A percentile compares a stretch with the other conserved stretches of the same genome.
Conservation (phyloP, 2,888 invertebrate species). For the Rutpela maculata region DNA sequence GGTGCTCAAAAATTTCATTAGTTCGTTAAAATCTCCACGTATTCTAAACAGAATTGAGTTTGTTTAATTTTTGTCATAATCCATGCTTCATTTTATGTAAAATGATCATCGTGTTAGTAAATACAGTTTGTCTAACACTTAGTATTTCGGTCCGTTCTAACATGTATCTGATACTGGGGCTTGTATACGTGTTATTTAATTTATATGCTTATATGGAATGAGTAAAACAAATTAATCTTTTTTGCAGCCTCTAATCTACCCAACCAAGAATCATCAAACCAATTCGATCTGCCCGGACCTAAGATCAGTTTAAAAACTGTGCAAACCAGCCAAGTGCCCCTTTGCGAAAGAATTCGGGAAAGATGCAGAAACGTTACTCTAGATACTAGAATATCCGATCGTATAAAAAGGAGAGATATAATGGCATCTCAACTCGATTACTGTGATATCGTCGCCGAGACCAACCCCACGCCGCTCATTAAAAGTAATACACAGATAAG, state of each 20-base stretch:
- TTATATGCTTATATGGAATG: too few species aligned
- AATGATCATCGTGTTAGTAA: too few species aligned
- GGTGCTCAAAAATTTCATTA: too few species aligned
- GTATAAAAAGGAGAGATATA: conserved; percentile 64
- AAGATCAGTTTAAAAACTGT: background rate
- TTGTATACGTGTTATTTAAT: too few species aligned
- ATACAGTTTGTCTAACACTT: too few species aligned
- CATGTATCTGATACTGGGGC: too few species aligned
- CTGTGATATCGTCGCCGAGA: conserved; percentile 51
- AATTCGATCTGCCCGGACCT: background rate
- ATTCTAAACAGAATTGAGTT: too few species aligned
- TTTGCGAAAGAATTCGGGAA: background rate
- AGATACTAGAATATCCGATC: conserved; percentile 69
- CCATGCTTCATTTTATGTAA: too few species aligned
- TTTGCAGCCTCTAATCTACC: background rate
- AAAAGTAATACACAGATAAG: conserved; percentile 49
- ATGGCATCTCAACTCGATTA: conserved; percentile 56
- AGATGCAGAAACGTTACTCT: conserved; percentile 33
- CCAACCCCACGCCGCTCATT: conserved; percentile 42
- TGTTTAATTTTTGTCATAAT: too few species aligned
- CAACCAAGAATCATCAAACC: background rate
- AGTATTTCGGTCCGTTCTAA: too few species aligned
- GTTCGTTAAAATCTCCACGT: too few species aligned
- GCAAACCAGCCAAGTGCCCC: background rate
- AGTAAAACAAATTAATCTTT: background rate